Conservation (phyloP, 2,797 vertebrate genomes). For the Mergus octosetaceus region DNA sequence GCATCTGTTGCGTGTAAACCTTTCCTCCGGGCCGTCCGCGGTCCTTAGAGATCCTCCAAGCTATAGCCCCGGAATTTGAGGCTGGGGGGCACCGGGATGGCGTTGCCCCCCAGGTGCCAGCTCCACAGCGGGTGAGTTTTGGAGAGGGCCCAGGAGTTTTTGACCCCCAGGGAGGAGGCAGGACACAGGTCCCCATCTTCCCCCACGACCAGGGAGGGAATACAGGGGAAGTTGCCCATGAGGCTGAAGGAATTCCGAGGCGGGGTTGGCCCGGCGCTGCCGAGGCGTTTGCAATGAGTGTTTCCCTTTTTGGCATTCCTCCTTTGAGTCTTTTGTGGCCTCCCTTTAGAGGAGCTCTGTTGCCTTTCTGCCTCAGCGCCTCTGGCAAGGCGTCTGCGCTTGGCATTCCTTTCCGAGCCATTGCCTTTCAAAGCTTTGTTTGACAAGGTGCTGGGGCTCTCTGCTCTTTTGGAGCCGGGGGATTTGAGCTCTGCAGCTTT, state of each 20-base stretch:
- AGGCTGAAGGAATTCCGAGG: slow-evolving; percentile 78
- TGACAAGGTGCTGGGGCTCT: slow-evolving; percentile 46
- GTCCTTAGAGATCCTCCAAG: slow-evolving; percentile 60
- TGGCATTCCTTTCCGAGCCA: slow-evolving; percentile 54
- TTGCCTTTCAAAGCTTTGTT: slow-evolving; percentile 55
- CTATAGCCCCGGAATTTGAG: slow-evolving; percentile 77
- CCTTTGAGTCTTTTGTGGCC: not conserved
- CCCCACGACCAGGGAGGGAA: slow-evolving; percentile 79
- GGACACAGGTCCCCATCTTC: slow-evolving; percentile 81
- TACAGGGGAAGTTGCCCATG: slow-evolving; percentile 80
- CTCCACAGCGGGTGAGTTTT: slow-evolving; percentile 80
- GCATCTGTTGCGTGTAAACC: not conserved
- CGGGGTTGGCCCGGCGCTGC: slow-evolving; percentile 47
- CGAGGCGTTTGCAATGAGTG: slow-evolving; percentile 40
- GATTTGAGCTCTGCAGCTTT: not conserved
- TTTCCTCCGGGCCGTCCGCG: slow-evolving; percentile 4
- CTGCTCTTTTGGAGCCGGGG: slow-evolving; percentile 8
- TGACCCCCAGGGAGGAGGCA: slow-evolving; percentile 78
- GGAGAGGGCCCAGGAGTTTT: slow-evolving; percentile 62
- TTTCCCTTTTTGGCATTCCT: slow-evolving; percentile 30
- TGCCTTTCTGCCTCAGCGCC: slow-evolving; percentile 26
- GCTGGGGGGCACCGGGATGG: slow-evolving; percentile 80
- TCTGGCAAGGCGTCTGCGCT: slow-evolving; percentile 34
- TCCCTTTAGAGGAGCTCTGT: not conserved
- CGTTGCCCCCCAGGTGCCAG: slow-evolving; percentile 81